Percentiles rank a stretch among this genome's conserved stretches.
Conservation (phyloP, 2,113 vertebrate species). For the Microtus pennsylvanicus region DNA sequence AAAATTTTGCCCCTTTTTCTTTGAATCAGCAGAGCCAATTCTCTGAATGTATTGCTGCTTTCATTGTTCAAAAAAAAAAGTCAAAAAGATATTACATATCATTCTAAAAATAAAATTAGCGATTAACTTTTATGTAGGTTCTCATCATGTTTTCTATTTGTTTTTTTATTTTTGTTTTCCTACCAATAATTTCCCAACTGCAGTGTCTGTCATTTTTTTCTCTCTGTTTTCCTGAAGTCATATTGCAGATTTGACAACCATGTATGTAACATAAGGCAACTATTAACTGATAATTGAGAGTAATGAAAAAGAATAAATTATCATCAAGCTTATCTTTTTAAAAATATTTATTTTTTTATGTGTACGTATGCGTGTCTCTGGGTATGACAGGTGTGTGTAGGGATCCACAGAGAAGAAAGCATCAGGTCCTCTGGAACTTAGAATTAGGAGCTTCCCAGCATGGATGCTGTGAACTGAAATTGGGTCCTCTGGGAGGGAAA, state of each 20-base stretch:
- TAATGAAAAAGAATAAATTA: background rate
- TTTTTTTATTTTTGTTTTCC: conserved; percentile 35
- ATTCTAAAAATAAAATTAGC: conserved; percentile 78
- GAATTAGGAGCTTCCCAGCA: background rate
- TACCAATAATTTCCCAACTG: background rate
- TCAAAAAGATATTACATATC: conserved; percentile 77
- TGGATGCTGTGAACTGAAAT: background rate
- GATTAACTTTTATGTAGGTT: background rate
- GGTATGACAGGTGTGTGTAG: background rate
- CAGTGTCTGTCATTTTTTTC: background rate
- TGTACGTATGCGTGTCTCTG: background rate
- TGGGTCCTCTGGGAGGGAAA: background rate
- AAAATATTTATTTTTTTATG: background rate
- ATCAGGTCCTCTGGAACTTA: background rate
- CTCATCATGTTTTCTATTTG: background rate
- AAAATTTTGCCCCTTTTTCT: conserved; percentile 84
- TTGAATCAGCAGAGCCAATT: conserved; percentile 83
- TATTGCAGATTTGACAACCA: conserved; percentile 14
- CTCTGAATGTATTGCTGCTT: conserved; percentile 85
- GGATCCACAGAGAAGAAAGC: background rate
- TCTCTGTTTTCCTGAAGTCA: background rate
- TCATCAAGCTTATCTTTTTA: background rate
- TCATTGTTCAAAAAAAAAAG: conserved; percentile 71
- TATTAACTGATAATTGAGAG: background rate
- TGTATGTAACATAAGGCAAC: background rate